These are phyloP conservation scores for Stenotaenia linearis DNA, from an alignment of 2,888 invertebrate species.

Conservation along the genomic window DNA sequence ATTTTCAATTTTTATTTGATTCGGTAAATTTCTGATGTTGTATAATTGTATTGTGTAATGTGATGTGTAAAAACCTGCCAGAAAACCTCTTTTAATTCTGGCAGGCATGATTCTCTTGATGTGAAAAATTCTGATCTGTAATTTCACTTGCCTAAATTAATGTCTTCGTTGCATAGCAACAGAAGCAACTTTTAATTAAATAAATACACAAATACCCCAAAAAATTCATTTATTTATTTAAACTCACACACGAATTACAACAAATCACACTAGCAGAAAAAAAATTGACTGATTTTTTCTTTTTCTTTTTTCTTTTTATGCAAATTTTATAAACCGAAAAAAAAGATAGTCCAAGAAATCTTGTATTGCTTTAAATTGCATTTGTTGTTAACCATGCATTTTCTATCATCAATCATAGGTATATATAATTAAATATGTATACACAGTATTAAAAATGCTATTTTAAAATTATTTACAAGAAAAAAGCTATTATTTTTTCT, in stretches of 20 bases:
- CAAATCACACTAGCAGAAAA: slow-evolving; percentile 1
- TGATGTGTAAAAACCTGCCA: no score
- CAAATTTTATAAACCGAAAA: not conserved
- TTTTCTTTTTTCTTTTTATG: not conserved
- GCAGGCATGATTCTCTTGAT: no score
- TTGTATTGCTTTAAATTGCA: slow-evolving; percentile 2
- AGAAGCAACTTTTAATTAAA: not conserved
- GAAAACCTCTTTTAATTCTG: no score
- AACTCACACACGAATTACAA: slow-evolving; percentile 9
- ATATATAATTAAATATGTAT: slow-evolving; percentile 3
- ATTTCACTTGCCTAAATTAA: no score
- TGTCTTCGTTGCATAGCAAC: no score
- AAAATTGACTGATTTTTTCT: not conserved
- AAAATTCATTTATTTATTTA: slow-evolving; percentile 1
- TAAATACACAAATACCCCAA: not conserved
- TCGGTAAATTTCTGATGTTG: no score
- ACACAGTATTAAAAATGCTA: slow-evolving; percentile 9
- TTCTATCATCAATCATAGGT: not conserved
- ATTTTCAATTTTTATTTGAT: no score
- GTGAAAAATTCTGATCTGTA: no score
- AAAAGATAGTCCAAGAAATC: not conserved
- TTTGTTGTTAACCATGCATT: slow-evolving; percentile 9
- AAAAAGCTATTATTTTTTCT: not conserved
- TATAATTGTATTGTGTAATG: no score
- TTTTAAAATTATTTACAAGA: not conserved